Base-by-base conservation (phyloP, 2,888 invertebrate genomes). In the Mantis religiosa region DNA sequence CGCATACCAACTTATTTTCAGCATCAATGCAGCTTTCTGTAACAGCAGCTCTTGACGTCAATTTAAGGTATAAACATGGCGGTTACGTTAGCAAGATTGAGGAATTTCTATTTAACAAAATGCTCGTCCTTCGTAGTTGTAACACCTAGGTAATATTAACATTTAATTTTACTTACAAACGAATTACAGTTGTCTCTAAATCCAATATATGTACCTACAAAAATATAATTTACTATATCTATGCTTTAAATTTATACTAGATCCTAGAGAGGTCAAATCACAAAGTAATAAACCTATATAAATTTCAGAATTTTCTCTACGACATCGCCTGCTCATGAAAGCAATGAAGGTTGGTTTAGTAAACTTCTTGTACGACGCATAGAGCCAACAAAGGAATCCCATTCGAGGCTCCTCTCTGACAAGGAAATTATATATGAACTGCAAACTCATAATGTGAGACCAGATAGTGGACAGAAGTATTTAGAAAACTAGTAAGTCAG, bases 401-500 rank as follows among this genome's bases (percentile, higher is more conserved):
- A 99, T 93, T 99, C 99, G 92, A 96, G 98, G 91, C 97, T 99
- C 96, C 95, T 99, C 86, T 98, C 99, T 92, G 98, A 98, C 93
- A 99, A 99, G 93, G 99, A 99, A 94, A 96, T 97, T 89, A 97
- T 99, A 92, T 99, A 98, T 94, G 98, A 99, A 90, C 95, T 99
- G 90, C 98, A 98, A 93, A 99, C 98, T 90, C 98, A 99, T 93
- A 98, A 98, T 93, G 97, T 98, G 91, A 96, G 97, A 92, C 97
- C 99, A 82, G 98, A 98, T 93, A 96, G 96, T 85, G 96, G 97
- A 94, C 96, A 96, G 91, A 95, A 96, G 93, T 99, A 99, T 93
- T 94, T 99, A 91, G 95, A 95, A 91, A 98, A 98, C 94, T 98
- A 98, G 99, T 99, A 95, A 95, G 97, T 95, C 92, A 91, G 28